A percentile compares a stretch with the other conserved stretches of the same genome.
These are phyloP conservation scores for Agelastica alni DNA, from an alignment of 2,888 invertebrate genomes.

Conservation along the genomic window DNA sequence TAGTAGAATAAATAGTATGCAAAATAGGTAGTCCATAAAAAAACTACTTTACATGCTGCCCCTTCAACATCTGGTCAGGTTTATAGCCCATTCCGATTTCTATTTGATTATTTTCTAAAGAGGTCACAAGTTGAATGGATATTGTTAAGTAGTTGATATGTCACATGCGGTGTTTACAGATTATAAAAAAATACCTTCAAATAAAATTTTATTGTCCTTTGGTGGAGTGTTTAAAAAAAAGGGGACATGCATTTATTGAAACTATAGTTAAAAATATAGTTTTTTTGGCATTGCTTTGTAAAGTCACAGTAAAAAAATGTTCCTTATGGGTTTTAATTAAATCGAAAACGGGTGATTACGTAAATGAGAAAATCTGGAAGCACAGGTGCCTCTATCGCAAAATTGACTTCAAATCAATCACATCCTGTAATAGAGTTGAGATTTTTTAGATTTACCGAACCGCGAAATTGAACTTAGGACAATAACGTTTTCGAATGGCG, in stretches of 20 bases:
- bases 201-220: no score
- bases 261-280: no score
- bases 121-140: not conserved
- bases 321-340: no score
- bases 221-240: no score
- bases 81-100: not conserved
- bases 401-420: conserved; percentile 18
- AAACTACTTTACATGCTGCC: not conserved
- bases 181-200: not conserved
- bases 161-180: no score
- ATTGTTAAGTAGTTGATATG: not conserved
- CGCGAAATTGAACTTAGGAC: conserved; percentile 35
- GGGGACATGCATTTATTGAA: no score
- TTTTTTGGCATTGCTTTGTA: no score
- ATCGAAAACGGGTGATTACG: no score
- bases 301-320: no score
- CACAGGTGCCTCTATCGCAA: conserved; percentile 1
- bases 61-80: not conserved
- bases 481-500: conserved; percentile 35
- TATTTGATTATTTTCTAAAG: not conserved
- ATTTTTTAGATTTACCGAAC: conserved; percentile 25
- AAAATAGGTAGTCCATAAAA: not conserved
- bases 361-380: no score
- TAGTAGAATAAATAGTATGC: not conserved
- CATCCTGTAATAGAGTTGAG: not conserved